Percentiles rank a stretch among this genome's conserved stretches.
phyloP scores from a whole-genome alignment of 1,140 invertebrate genomes.

The Tenebrio molitor region DNA sequence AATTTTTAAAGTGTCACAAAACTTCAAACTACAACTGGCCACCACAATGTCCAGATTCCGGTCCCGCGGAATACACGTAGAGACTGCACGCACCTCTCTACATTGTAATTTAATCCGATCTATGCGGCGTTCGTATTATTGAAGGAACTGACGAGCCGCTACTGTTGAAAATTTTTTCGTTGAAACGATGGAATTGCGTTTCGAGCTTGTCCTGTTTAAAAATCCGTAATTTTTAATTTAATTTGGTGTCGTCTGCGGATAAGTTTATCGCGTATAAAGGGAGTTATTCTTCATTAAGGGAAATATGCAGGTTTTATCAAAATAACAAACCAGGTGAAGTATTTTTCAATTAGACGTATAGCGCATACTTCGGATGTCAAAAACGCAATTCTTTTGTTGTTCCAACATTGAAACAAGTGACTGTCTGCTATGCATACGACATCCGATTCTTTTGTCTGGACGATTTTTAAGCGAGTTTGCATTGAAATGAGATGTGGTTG shows the following conservation, averaged over 20 bases:
- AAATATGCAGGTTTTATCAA: conserved; percentile 29
- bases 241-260: neutral
- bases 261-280: neutral
- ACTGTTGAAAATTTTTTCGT: neutral
- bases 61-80: no score
- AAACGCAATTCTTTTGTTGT: conserved; percentile 52
- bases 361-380: conserved; percentile 42
- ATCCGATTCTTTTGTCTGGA: conserved; percentile 59
- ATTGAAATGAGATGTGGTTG: conserved; percentile 61
- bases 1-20: no score
- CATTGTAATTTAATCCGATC: no score
- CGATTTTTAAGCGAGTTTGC: conserved; percentile 57
- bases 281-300: conserved; percentile 1
- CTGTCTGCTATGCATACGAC: conserved; percentile 52
- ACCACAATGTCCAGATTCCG: no score
- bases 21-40: no score
- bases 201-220: neutral
- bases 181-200: no score
- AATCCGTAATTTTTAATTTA: neutral
- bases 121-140: no score
- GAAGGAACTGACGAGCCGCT: neutral
- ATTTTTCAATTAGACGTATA: conserved; percentile 44
- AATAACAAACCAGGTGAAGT: conserved; percentile 25
- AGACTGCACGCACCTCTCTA: no score
- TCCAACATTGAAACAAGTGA: conserved; percentile 49